These are phyloP conservation scores for Crossaster papposus DNA, from an alignment of 53 echinoderm and acorn worm genomes.

Conservation along the genomic window DNA sequence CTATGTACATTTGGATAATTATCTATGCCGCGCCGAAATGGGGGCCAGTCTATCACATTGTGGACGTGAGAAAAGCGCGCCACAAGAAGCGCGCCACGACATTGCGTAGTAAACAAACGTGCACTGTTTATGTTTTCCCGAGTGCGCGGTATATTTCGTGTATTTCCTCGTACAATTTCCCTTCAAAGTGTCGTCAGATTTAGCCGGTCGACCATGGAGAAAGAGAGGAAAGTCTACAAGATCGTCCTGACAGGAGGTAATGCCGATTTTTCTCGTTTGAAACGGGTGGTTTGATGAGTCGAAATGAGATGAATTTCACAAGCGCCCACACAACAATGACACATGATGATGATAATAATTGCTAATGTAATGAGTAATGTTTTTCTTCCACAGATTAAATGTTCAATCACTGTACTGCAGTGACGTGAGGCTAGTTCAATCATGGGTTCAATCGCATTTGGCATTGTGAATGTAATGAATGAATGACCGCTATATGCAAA, in stretches of 20 bases:
- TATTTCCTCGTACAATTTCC: constrained; percentile 12
- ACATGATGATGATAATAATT: no score
- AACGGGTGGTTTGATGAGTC: no score
- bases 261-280: neutral
- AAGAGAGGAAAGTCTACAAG: constrained; percentile 55
- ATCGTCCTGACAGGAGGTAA: constrained; percentile 65
- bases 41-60: neutral
- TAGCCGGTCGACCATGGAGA: constrained; percentile 20
- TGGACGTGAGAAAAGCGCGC: constrained; percentile 28
- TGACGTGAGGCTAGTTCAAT: no score
- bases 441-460: no score
- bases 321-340: no score
- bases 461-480: no score
- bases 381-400: no score
- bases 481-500: no score
- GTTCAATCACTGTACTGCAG: no score
- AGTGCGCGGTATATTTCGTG: neutral
- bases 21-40: neutral
- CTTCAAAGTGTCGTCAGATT: neutral
- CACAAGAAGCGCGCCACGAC: constrained; percentile 47
- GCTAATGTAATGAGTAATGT: no score
- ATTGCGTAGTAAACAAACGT: constrained; percentile 40
- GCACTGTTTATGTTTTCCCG: neutral
- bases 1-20: neutral
- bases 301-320: no score